These are phyloP conservation scores for Orius insidiosus DNA, from an alignment of 1,140 invertebrate genomes.

Conservation along the genomic window DNA sequence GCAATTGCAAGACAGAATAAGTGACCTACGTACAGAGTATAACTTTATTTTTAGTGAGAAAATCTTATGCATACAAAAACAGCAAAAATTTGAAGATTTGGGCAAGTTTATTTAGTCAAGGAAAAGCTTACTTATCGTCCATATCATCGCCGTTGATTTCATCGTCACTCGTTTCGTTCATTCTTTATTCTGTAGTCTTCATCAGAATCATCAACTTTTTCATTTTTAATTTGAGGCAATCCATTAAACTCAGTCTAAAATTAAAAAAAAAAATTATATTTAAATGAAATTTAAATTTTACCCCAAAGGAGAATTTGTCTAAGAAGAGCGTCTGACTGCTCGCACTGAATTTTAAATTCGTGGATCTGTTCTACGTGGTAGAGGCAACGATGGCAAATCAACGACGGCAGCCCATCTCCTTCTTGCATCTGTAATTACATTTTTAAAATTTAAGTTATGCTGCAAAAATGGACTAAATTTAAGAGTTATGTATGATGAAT, in stretches of 20 bases:
- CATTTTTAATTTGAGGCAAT: not conserved
- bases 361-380: conserved; percentile 22
- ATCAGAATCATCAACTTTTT: not conserved
- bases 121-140: too few relatives aligned
- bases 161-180: not conserved
- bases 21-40: too few relatives aligned
- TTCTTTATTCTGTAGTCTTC: not conserved
- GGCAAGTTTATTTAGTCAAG: too few relatives aligned
- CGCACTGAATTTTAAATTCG: conserved; percentile 24
- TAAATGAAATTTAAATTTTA: not conserved
- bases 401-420: conserved; percentile 23
- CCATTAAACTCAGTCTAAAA: not conserved
- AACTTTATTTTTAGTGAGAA: too few relatives aligned
- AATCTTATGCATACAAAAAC: too few relatives aligned
- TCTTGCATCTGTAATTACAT: conserved; percentile 19
- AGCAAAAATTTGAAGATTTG: too few relatives aligned
- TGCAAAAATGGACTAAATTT: too few relatives aligned
- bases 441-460: too few relatives aligned
- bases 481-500: too few relatives aligned
- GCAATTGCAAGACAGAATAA: too few relatives aligned
- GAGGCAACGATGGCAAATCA: conserved; percentile 23
- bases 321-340: conserved; percentile 21
- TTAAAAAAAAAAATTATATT: not conserved
- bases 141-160: not conserved
- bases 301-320: conserved; percentile 14